Conservation (phyloP, 2,888 invertebrate genomes). For the Periphyllus acericola region DNA sequence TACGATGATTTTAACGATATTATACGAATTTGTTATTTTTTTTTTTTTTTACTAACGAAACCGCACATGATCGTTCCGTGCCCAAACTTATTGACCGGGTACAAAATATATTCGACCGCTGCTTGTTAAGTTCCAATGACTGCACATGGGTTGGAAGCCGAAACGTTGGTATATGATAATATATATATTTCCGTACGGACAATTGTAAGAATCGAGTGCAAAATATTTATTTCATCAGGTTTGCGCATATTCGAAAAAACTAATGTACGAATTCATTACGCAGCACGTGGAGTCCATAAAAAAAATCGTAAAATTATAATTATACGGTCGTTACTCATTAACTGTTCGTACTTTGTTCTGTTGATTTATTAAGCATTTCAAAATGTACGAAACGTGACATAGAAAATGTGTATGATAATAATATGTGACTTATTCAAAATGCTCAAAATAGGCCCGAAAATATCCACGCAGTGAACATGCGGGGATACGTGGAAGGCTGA, state of each 20-base stretch:
- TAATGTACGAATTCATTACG: not conserved
- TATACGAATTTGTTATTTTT: not conserved
- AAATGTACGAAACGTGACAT: not conserved
- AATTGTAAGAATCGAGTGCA: too few species aligned
- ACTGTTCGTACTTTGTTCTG: not conserved
- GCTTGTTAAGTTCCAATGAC: not conserved
- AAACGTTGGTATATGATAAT: too few species aligned
- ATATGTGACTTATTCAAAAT: not conserved
- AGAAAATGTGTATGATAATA: not conserved
- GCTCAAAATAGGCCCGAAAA: not conserved
- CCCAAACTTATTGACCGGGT: not conserved
- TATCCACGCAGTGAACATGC: not conserved
- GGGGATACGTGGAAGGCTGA: not conserved
- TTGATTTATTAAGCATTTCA: not conserved
- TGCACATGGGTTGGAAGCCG: not conserved
- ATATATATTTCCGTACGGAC: too few species aligned
- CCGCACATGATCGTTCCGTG: not conserved
- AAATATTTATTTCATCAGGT: not conserved
- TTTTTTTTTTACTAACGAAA: not conserved
- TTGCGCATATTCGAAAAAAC: not conserved
- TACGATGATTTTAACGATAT: conserved; percentile 42
- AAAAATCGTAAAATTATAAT: not conserved
- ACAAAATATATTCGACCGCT: too few species aligned
- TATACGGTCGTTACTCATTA: not conserved
- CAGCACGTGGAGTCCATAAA: not conserved